Conservation (phyloP, 2,888 invertebrate species). For the Thecocarcelia acutangulata region DNA sequence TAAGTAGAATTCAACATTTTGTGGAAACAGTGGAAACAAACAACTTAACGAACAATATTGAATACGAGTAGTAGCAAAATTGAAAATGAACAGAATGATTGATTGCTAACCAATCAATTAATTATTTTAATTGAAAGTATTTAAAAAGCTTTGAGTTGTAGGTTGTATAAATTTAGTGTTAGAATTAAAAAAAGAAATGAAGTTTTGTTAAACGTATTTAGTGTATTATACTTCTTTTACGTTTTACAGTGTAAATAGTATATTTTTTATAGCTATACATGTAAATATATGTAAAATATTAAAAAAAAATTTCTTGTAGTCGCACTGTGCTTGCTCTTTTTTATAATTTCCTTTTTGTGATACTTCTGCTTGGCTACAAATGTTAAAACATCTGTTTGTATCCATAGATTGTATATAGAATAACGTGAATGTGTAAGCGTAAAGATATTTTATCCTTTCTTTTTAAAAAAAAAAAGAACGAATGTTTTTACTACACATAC, state of each 20-base stretch:
- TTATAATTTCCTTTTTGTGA: neutral
- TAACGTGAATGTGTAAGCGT: conserved; percentile 6
- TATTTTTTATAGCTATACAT: too few relatives aligned
- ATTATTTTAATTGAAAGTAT: conserved; percentile 31
- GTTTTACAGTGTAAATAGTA: conserved; percentile 40
- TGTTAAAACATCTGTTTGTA: conserved; percentile 32
- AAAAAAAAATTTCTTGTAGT: conserved; percentile 38
- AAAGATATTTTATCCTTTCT: conserved; percentile 29
- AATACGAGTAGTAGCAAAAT: conserved; percentile 37
- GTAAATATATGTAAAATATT: conserved; percentile 32
- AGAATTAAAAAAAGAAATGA: conserved; percentile 27
- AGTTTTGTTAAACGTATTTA: conserved; percentile 41
- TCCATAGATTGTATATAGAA: neutral
- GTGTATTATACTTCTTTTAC: conserved; percentile 3
- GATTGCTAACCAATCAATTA: conserved; percentile 7
- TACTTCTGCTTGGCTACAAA: conserved; percentile 13
- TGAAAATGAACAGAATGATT: conserved; percentile 40
- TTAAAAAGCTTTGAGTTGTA: conserved; percentile 52
- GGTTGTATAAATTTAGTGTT: conserved; percentile 35
- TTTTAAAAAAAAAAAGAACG: neutral
- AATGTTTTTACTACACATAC: conserved; percentile 1
- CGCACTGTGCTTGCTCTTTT: conserved; percentile 66
- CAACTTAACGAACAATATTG: neutral
- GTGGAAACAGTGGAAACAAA: neutral
- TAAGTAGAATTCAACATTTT: conserved; percentile 40